Evolutionary conservation across 1,140 invertebrate species (phyloP), one percentile per base, ranked within the genome.

Genomic region (Drosophila funebris): DNA sequence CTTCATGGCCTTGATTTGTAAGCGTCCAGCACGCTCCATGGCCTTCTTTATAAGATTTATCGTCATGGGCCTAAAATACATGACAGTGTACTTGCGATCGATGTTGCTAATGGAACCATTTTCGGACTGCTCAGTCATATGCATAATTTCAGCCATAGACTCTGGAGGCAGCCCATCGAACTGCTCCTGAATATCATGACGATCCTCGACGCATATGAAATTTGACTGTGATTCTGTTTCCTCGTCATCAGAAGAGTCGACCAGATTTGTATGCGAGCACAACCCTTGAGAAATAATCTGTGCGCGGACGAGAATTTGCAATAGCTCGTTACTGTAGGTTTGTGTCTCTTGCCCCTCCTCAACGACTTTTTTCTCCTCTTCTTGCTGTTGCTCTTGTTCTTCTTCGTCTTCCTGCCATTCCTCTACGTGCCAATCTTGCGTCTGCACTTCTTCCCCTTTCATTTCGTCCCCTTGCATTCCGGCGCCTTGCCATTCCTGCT

Each of bases 111-210:
- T 2, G 11, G 36, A 43, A 0, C 18, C 4, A 9, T 16, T 22
- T 11, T 64, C 62, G 27, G 16, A 3, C 13, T 54, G 62, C 37
- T 64, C 62, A 8, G 56, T 44, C 0, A 64, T 13, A 6, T 64
- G 62, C 50, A 64, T 64, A 11, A 64, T 24, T 6, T 43, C 62
- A 7, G 5, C 22, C 50, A 22, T 64, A n/a, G 62, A 18, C 3
- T 33, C 50, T 3, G 50, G 16, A 0, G 18, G 8, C 24, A 64
- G 13, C 3, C 16, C 7, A 6, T 29, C n/a, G 9, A 56, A 64
- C 8, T 56, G 37, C 6, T 33, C 8, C 13, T 53, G 62, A 22
- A 64, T 43, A 13, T n/a, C 13, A 7, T 13, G 5, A 44, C 62
- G 48, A 5, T 56, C 50, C 5, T 44, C 11, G 4, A 16, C 8